Evolutionary conservation across 2,113 vertebrate species (phyloP).

Genomic region (Columba janthina): DNA sequence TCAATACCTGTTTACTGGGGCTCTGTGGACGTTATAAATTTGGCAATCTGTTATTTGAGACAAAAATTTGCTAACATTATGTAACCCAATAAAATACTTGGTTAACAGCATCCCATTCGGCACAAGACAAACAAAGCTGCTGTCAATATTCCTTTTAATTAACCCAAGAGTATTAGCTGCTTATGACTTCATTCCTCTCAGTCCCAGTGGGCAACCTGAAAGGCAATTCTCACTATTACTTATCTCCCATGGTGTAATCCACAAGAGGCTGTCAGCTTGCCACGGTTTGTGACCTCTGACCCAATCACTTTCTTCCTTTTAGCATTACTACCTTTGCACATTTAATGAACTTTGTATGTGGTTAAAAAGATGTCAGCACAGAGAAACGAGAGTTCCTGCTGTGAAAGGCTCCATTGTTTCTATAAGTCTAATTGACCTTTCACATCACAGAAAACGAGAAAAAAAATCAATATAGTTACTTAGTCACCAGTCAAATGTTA

Average conservation of each 20-base stretch:
- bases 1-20: slow-evolving; percentile 42
- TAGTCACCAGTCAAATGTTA: slow-evolving; percentile 62
- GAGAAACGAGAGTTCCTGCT: slow-evolving; percentile 75
- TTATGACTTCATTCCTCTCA: slow-evolving; percentile 62
- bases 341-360: slow-evolving; percentile 79
- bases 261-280: slow-evolving; percentile 69
- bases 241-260: slow-evolving; percentile 54
- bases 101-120: slow-evolving; percentile 59
- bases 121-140: slow-evolving; percentile 64
- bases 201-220: slow-evolving; percentile 67
- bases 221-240: slow-evolving; percentile 75
- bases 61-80: slow-evolving; percentile 49
- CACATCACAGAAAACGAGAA: slow-evolving; percentile 76
- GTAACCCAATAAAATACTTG: slow-evolving; percentile 34
- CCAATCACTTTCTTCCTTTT: slow-evolving; percentile 68
- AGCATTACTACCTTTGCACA: slow-evolving; percentile 71
- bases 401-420: slow-evolving; percentile 80
- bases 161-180: slow-evolving; percentile 72
- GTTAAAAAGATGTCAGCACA: slow-evolving; percentile 76
- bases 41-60: slow-evolving; percentile 53
- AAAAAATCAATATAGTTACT: slow-evolving; percentile 82
- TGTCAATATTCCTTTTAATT: slow-evolving; percentile 78
- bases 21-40: neutral
- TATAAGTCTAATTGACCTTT: slow-evolving; percentile 84
- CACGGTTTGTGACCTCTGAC: slow-evolving; percentile 70